phyloP scores from a whole-genome alignment of 2,113 vertebrate species.

The Lepus americanus region DNA sequence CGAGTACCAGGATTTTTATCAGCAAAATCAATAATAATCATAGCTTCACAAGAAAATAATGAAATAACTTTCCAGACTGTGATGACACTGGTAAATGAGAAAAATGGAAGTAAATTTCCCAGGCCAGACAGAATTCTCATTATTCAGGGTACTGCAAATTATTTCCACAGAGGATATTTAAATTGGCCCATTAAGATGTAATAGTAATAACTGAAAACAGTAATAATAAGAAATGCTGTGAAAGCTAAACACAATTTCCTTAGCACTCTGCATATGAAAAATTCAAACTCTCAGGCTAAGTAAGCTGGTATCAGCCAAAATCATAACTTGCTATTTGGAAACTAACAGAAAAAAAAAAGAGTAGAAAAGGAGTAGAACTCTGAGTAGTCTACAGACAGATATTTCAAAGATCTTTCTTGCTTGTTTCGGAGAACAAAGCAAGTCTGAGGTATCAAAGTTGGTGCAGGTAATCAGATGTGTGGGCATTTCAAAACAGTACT shows the following conservation, averaged over 20 bases:
- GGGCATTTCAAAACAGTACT: neutral
- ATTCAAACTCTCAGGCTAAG: neutral
- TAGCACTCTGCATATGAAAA: neutral
- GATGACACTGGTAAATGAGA: constrained; percentile 27
- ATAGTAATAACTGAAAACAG: neutral
- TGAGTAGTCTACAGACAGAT: neutral
- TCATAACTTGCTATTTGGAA: neutral
- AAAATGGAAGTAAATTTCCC: neutral
- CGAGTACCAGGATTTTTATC: constrained; percentile 26
- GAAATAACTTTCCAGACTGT: constrained; percentile 39
- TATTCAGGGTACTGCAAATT: neutral
- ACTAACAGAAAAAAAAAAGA: constrained; percentile 2
- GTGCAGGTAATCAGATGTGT: neutral
- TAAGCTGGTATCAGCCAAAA: neutral
- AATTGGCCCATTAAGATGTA: constrained; percentile 25
- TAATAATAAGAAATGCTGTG: neutral
- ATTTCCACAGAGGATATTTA: neutral
- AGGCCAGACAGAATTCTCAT: neutral
- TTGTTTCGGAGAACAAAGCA: constrained; percentile 1
- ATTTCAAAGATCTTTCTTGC: neutral
- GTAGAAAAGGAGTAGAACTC: neutral
- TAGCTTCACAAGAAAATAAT: neutral
- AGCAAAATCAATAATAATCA: constrained; percentile 56
- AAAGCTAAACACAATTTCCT: neutral
- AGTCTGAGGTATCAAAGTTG: neutral